Base-by-base conservation (phyloP, 1,140 invertebrate genomes). In the Eriocheir sinensis region DNA sequence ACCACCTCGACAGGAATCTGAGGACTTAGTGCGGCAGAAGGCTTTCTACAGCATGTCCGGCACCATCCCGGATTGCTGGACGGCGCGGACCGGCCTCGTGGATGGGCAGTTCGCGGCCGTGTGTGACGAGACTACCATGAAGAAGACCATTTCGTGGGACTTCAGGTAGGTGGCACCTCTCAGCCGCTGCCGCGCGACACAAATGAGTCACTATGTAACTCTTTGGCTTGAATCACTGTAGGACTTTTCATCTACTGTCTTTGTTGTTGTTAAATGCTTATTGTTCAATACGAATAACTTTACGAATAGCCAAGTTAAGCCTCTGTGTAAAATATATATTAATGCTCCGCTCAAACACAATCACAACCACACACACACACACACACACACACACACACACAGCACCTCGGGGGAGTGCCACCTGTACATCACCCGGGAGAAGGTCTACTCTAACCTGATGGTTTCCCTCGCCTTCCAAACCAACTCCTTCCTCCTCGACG, bases 51-150 rank as follows among this genome's bases (percentile, higher is more conserved):
- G 40, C 36, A 92, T 79, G 40, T 38, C 34, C 3, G 91, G 79
- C 21, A 44, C 79, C 60, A 80, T 92, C 21, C 60, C 60, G 15
- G 91, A 92, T 79, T 92, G 91, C 91, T 92, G 79, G 72, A 30
- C 60, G 32, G 91, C 79, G n/a, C 79, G 91, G 2, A 32, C 40
- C 4, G 72, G n/a, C 3, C 80, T 92, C 79, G 32, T 80, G 15
- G 30, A 40, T 2, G 91, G 91, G 9, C 4, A 83, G 21, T 92
- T 80, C 38, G 91, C 79, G 32, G 91, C 72, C 40, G 79, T 92
- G 60, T 92, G 91, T 83, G 91, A 92, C 79, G 79, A 79, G 91
- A 92, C 53, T 17, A 83, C 91, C 40, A 92, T 92, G 91, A 92
- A 41, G 91, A 92, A 92, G 91, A 41, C 79, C 2, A 92, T 92